phyloP scores from a whole-genome alignment of 2,888 invertebrate genomes.

The Camponotus fellah region DNA sequence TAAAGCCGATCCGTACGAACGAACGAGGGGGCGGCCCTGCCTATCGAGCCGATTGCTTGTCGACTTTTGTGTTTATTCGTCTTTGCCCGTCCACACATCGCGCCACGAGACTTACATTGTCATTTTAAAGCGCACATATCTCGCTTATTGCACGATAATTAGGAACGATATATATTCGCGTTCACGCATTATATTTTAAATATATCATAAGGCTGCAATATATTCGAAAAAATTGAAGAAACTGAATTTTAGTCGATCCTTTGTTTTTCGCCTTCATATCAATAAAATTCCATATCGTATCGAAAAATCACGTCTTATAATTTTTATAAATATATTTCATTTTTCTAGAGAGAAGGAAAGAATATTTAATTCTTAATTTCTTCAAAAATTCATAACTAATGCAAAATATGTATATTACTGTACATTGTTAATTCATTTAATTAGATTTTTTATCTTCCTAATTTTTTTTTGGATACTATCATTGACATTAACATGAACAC shows the following conservation, averaged over 20 bases:
- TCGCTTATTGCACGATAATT: slow-evolving; percentile 12
- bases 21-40: slow-evolving; percentile 41
- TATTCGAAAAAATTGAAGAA: background rate
- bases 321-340: background rate
- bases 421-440: background rate
- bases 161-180: background rate
- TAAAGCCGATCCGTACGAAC: slow-evolving; percentile 76
- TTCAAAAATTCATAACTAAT: background rate
- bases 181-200: no score
- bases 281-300: background rate
- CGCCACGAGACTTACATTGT: slow-evolving; percentile 22
- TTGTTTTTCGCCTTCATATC: background rate
- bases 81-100: background rate
- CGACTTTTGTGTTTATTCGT: slow-evolving; percentile 42
- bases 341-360: background rate
- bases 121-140: slow-evolving; percentile 2
- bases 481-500: background rate
- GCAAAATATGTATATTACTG: background rate
- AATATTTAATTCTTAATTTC: slow-evolving; percentile 14
- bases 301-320: background rate
- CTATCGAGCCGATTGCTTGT: slow-evolving; percentile 54
- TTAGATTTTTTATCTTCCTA: background rate
- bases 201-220: no score
- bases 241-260: background rate
- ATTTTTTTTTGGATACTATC: background rate